Conservation (phyloP, 2,888 invertebrate genomes). For the Argyresthia albistria region DNA sequence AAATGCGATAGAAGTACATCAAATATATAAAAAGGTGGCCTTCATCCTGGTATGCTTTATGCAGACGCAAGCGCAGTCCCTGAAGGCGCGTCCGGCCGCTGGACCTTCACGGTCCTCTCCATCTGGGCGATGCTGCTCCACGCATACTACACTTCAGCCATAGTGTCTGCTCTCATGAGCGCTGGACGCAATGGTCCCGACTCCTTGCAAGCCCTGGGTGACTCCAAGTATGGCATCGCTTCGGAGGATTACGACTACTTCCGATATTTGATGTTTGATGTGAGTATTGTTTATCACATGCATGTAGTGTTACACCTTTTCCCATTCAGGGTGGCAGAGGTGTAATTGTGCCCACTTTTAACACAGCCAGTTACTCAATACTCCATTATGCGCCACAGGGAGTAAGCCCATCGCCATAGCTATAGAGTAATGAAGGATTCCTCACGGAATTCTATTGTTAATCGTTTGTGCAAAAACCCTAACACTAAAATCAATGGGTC, state of each 20-base stretch:
- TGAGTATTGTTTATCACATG: constrained; percentile 24
- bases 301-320: too few species aligned
- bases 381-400: too few species aligned
- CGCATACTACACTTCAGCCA: constrained; percentile 55
- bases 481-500: too few species aligned
- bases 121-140: constrained; percentile 50
- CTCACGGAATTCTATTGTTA: too few species aligned
- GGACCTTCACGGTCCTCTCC: constrained; percentile 44
- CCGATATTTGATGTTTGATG: constrained; percentile 42
- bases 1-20: too few species aligned
- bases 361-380: too few species aligned
- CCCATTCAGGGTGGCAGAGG: too few species aligned
- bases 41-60: neutral
- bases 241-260: constrained; percentile 49
- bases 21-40: too few species aligned
- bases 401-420: too few species aligned
- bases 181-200: constrained; percentile 38
- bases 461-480: too few species aligned
- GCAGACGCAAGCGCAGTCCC: constrained; percentile 53
- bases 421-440: too few species aligned
- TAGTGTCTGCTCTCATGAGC: constrained; percentile 53
- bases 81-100: constrained; percentile 38
- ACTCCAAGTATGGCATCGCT: constrained; percentile 46
- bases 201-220: constrained; percentile 34
- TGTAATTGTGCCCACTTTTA: too few species aligned